Evolutionary conservation across 2,797 vertebrate species (phyloP), one percentile per base, ranked within the genome.

Genomic region (Oreochromis mossambicus): DNA sequence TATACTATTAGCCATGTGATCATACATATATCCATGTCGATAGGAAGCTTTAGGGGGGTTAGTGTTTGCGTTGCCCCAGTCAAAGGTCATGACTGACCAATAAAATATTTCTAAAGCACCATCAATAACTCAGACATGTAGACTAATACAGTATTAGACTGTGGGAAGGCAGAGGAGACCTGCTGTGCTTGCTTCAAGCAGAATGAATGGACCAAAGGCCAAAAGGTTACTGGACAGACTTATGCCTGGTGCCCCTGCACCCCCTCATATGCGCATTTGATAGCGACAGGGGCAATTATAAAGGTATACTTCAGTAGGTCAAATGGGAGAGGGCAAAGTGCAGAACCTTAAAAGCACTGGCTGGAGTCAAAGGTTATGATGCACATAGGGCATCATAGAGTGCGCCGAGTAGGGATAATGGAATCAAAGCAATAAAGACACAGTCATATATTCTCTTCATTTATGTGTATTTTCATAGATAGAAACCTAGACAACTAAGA

Each of bases 261-360:
- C 91, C 88, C 89, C 92, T 95, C 92, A 92, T 96, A 96, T 96
- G 94, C 91, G 95, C 93, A 92, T 96, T 96, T 96, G 94, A 96
- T 96, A 94, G 95, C 83, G 88, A 90, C 91, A 88, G 91, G 91
- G 90, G 92, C 94, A 96, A 96, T 96, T 96, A 96, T 96, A 95
- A 97, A 96, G 95, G 96, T 96, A 96, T 96, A 96, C 94, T 96
- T 96, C 93, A 96, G 94, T 94, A 93, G 93, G 94, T 96, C 95
- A 96, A 97, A 96, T 96, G 94, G 94, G 93, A 93, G 87, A 95
- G 95, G 95, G 93, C 95, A 96, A 95, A 96, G 96, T 90, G 95
- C 94, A 96, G 92, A 95, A 94, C 92, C 95, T 96, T 95, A 96
- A 95, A 95, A 96, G 93, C 91, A 94, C 92, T 88, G 93, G 94